Conservation (phyloP, 37 sponge, comb jelly and placozoan genomes). For the Haliclona indistincta region DNA sequence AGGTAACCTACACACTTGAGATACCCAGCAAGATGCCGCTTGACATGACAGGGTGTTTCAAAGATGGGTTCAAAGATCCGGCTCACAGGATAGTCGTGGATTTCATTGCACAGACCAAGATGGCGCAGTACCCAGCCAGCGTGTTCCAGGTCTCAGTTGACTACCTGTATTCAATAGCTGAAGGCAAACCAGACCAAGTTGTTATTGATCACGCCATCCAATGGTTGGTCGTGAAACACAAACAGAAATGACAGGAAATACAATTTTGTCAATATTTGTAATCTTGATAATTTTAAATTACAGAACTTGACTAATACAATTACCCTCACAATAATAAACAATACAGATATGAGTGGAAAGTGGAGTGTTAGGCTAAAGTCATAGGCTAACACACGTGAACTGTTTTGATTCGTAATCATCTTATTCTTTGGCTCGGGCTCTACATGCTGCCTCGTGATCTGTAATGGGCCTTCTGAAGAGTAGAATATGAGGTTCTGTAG, state of each 20-base stretch:
- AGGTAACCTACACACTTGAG: neutral
- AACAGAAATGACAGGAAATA: no score
- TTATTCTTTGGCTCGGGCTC: constrained; percentile 12
- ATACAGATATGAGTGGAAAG: no score
- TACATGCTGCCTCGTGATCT: constrained; percentile 53
- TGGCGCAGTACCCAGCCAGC: neutral
- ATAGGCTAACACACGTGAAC: no score
- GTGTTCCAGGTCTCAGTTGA: neutral
- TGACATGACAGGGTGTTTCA: neutral
- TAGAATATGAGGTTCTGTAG: constrained; percentile 89
- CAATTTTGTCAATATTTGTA: no score
- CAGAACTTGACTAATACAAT: no score
- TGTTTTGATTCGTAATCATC: no score
- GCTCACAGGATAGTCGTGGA: neutral
- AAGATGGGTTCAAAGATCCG: neutral
- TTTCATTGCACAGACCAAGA: neutral
- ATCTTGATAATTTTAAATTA: no score
- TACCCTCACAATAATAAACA: no score
- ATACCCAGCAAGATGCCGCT: neutral
- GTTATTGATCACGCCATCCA: no score
- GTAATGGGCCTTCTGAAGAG: constrained; percentile 90
- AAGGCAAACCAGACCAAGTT: neutral
- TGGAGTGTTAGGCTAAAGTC: no score
- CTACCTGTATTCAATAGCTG: neutral
- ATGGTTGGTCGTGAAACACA: no score